Conservation (phyloP, 2,888 invertebrate species). For the Lacanobia oleracea region DNA sequence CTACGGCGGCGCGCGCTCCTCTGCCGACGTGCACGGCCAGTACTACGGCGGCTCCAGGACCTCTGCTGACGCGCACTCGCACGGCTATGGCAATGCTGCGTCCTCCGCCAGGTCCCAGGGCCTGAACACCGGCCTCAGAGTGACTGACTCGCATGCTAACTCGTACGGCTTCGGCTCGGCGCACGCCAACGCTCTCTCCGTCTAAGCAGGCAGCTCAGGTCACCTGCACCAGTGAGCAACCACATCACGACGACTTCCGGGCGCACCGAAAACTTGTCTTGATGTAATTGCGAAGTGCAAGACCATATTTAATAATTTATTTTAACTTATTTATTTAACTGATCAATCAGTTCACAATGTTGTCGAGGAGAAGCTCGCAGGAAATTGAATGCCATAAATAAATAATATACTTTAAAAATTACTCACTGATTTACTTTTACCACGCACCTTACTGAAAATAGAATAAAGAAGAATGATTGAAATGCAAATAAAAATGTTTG, state of each 20-base stretch:
- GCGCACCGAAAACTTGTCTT: conserved; percentile 83
- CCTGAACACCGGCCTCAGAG: conserved; percentile 74
- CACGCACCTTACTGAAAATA: neutral
- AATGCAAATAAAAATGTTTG: too few relatives aligned
- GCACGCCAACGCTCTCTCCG: conserved; percentile 78
- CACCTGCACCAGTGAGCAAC: conserved; percentile 71
- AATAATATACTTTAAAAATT: conserved; percentile 22
- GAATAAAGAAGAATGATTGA: too few relatives aligned
- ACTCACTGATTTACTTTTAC: conserved; percentile 46
- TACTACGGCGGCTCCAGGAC: conserved; percentile 80
- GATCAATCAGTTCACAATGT: conserved; percentile 56
- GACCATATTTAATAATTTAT: conserved; percentile 73
- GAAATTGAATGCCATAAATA: conserved; percentile 55
- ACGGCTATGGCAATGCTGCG: conserved; percentile 77
- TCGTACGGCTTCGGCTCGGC: conserved; percentile 78
- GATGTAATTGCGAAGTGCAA: conserved; percentile 81
- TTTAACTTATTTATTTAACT: conserved; percentile 67
- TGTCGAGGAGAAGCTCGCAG: conserved; percentile 32
- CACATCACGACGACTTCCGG: conserved; percentile 85
- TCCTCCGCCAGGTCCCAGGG: conserved; percentile 79
- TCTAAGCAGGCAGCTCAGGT: conserved; percentile 64
- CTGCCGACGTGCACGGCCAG: conserved; percentile 75
- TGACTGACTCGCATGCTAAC: conserved; percentile 79
- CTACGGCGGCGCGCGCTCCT: conserved; percentile 70
- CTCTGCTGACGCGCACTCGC: conserved; percentile 76